A percentile compares a stretch with the other conserved stretches of the same genome.
Evolutionary conservation across 2,797 vertebrate species (phyloP).

Genomic region (Falco novaeseelandiae): DNA sequence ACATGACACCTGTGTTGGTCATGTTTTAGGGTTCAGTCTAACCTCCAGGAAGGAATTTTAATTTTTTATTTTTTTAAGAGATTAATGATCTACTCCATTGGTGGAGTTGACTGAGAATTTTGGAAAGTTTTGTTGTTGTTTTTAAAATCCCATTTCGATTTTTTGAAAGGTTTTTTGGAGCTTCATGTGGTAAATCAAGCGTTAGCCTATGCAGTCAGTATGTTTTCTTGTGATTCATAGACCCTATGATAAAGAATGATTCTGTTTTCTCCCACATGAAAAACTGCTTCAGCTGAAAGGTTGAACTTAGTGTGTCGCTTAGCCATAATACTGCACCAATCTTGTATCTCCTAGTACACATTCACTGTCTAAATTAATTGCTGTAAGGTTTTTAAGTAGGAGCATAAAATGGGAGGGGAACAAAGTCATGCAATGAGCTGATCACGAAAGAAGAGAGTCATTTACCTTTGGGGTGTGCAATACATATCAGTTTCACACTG

Average conservation of each 20-base stretch:
- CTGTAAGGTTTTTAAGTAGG: not conserved
- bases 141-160: not conserved
- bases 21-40: not conserved
- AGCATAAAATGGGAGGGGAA: not conserved
- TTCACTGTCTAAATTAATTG: not conserved
- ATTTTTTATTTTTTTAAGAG: not conserved
- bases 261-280: not conserved
- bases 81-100: not conserved
- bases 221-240: not conserved
- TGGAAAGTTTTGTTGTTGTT: not conserved
- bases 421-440: not conserved
- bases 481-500: not conserved
- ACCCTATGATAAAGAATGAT: not conserved
- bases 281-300: not conserved
- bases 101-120: not conserved
- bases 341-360: not conserved
- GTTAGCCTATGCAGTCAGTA: not conserved
- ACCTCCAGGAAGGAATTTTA: not conserved
- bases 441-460: not conserved
- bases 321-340: not conserved
- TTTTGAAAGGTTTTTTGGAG: conserved; percentile 31
- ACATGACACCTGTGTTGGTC: not conserved
- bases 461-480: not conserved
- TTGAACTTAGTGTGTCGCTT: not conserved
- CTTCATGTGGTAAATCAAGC: not conserved